phyloP scores from a whole-genome alignment of 2,113 vertebrate species.

The Amazona guildingii region DNA sequence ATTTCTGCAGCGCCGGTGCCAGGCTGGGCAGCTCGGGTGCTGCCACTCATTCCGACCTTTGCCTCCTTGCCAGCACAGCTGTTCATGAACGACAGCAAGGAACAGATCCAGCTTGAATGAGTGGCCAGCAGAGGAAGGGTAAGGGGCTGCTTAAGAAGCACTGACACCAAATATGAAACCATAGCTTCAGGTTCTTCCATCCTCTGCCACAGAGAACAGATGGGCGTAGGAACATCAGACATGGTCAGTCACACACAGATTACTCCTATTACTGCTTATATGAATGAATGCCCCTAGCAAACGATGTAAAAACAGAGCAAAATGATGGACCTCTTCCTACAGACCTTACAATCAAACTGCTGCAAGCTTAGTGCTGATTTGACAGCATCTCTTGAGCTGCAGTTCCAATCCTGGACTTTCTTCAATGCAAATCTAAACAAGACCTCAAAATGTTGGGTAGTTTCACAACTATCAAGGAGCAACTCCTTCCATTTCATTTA shows the following conservation, averaged over 20 bases:
- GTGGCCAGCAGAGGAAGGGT: neutral
- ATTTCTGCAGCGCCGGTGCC: slow-evolving; percentile 42
- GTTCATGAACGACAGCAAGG: slow-evolving; percentile 22
- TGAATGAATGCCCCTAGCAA: neutral
- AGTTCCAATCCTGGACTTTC: neutral
- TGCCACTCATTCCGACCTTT: slow-evolving; percentile 60
- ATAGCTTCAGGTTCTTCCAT: rapidly evolving
- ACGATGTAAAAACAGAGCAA: neutral
- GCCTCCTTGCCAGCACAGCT: slow-evolving; percentile 41
- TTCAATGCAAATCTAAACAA: neutral
- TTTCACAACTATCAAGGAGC: neutral
- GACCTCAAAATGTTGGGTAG: neutral
- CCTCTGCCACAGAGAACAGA: neutral
- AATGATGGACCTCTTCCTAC: neutral
- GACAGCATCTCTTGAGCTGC: neutral
- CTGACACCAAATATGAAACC: neutral
- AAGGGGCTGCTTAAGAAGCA: neutral
- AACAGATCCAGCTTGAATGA: neutral
- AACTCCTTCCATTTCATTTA: neutral
- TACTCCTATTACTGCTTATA: neutral
- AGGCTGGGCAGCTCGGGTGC: slow-evolving; percentile 6
- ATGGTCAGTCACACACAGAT: neutral
- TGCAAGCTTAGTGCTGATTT: neutral
- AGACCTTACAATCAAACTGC: neutral
- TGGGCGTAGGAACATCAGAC: rapidly evolving